A percentile compares a stretch with the other conserved stretches of the same genome.
These are phyloP conservation scores for Avahi laniger DNA, from an alignment of 2,797 vertebrate species.

Conservation along the genomic window DNA sequence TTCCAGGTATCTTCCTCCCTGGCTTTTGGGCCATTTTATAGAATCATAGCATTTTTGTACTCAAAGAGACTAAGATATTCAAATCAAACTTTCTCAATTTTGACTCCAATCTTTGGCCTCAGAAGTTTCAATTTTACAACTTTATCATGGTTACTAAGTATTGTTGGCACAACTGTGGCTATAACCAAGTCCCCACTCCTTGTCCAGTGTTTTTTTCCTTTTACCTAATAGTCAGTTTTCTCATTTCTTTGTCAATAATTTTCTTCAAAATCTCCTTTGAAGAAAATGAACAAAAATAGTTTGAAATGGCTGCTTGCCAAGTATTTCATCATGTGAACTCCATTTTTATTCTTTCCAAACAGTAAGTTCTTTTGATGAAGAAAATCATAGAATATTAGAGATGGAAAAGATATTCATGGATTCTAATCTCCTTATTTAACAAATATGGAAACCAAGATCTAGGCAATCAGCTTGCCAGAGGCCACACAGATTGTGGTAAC, in stretches of 20 bases:
- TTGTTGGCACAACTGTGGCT: neutral
- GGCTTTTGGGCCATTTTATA: neutral
- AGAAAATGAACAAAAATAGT: neutral
- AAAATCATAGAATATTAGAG: neutral
- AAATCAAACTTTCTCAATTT: neutral
- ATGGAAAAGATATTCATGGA: neutral
- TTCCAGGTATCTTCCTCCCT: neutral
- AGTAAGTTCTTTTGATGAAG: neutral
- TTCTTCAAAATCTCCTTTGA: constrained; percentile 8
- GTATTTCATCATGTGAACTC: neutral
- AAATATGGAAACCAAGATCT: neutral
- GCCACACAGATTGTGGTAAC: neutral
- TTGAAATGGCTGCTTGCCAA: neutral
- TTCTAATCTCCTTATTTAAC: constrained; percentile 18
- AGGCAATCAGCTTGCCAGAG: neutral
- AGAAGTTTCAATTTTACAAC: neutral
- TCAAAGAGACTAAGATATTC: neutral
- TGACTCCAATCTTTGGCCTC: neutral
- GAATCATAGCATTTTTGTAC: neutral
- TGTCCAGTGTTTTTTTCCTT: neutral
- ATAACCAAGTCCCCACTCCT: neutral
- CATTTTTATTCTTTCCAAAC: constrained; percentile 32
- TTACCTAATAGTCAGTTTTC: neutral
- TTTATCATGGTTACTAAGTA: neutral
- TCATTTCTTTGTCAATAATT: constrained; percentile 27